Base-by-base conservation (phyloP, 23 tunicate species). In the Phallusia fumigata region DNA sequence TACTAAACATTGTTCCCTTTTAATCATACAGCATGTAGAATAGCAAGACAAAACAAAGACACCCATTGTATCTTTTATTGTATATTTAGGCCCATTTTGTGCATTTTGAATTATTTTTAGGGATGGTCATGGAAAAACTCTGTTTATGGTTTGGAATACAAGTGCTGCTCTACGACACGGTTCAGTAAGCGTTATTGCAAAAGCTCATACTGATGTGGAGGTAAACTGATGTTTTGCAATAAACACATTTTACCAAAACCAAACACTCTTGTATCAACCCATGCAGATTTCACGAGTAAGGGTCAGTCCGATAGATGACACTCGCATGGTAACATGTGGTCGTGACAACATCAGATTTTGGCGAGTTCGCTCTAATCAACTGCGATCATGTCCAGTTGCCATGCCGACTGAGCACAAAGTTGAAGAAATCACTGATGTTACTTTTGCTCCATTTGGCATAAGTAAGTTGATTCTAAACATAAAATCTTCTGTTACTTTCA, bases 121-220 rank as follows among this genome's bases (percentile, higher is more conserved):
- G 76, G 98, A 94, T 80, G 76, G 81, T 13, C 94, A 94, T 49
- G 90, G 90, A 6, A 94, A 94, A 36, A 89, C 89, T 22, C 75
- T 94, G 26, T 64, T 94, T 52, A 81, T 94, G 82, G 98, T 94
- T n/a, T 94, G 98, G 98, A 87, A 94, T 74, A 94, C 98, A 33
- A 94, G 94, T 69, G 81, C 84, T 45, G 94, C 93, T 30, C 26
- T 94, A 21, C 74, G 86, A 11, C 87, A 83, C 28, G 90, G 91
- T 0, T 32, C 94, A 36, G 91, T 88, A 28, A 85, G 78, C 35
- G 94, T 94, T 6, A 85, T 94, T 44, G 98, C 98, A 0, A 88
- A 91, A 75, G 93, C 90, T 3, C 89, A 86, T 52, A 81, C 98
- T 35, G 90, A 94, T 75, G 85, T 94, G 26, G 90, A 94, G 88